A percentile compares a stretch with the other conserved stretches of the same genome.
Conservation (phyloP, 2,797 vertebrate genomes). For the Poecilia picta region DNA sequence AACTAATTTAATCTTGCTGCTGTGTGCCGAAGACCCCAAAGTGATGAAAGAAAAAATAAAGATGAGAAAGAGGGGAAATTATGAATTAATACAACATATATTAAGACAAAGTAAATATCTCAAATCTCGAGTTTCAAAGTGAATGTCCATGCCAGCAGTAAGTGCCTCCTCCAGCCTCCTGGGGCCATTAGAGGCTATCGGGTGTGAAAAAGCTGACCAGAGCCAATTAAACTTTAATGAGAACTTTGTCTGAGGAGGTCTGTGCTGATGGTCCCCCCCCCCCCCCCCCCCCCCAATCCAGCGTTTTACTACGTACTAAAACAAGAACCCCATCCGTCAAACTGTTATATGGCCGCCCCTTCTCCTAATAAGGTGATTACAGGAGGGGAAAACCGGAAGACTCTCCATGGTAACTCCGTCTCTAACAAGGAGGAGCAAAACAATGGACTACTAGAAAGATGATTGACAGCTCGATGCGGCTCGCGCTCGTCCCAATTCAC, state of each 20-base stretch:
- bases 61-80: not conserved
- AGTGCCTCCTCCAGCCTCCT: conserved; percentile 17
- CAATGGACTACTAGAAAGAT: conserved; percentile 58
- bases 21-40: not conserved
- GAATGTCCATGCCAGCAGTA: conserved; percentile 16
- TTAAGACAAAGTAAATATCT: not conserved
- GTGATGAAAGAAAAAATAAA: not conserved
- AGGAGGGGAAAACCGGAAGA: conserved; percentile 52
- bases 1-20: not conserved
- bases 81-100: not conserved
- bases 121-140: conserved; percentile 15
- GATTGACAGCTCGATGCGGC: conserved; percentile 64
- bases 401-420: conserved; percentile 69
- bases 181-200: conserved; percentile 23
- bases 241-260: conserved; percentile 27
- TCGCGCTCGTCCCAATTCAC: not conserved
- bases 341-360: conserved; percentile 37
- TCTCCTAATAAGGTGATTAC: conserved; percentile 61
- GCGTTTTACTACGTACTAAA: conserved; percentile 9
- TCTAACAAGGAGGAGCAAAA: conserved; percentile 57
- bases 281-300: not conserved
- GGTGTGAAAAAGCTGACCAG: conserved; percentile 34
- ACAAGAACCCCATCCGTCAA: conserved; percentile 17
- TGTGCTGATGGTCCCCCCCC: not conserved
- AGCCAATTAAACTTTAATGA: conserved; percentile 18